Evolutionary conservation across 2,888 invertebrate genomes (phyloP), one percentile per base, ranked within the genome.

Genomic region (Spodoptera picta): DNA sequence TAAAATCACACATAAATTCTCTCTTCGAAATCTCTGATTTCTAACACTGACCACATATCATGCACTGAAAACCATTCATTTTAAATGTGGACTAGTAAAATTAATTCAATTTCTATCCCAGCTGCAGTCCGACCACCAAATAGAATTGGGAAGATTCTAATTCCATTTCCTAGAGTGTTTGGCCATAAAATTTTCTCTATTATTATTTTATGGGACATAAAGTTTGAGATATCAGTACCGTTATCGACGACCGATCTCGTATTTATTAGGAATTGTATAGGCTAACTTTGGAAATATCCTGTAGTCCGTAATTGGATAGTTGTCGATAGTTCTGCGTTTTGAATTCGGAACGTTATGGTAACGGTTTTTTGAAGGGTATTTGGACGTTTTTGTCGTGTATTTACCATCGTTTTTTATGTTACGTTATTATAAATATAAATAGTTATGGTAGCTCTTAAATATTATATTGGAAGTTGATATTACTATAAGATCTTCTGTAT

Each of bases 121-220:
- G 43, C 44, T 63, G 62, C 45, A 65, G 49, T 23, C 19, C 42
- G 12, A 14, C 49, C 53, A 9, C 31, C 14, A 41, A 65, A 42
- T 48, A 24, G 60, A 60, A 65, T 65, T 67, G 44, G 46, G 54
- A 61, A 73, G 58, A 23, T 51, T 56, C 56, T 60, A 55, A 57
- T 57, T 54, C 47, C 43, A 65, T 58, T 72, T 45, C 58, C 43
- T 14, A 49, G 52, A 67, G 58, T 68, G 72, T 71, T 65, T 50
- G 41, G 41, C 46, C 43, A 68, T 69, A 69, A 64, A 54, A 49
- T 54, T 58, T 58, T 49, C 65, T 42, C 23, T 73, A 73, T 73
- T 69, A 65, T 65, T 73, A 72, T 72, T 72, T 69, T 69, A 72
- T 69, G 47, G 52, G 27, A 53, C 52, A 72, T 73, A 70, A 70